phyloP scores from a whole-genome alignment of 2,888 invertebrate species.

The Dasysyrphus albostriatus region DNA sequence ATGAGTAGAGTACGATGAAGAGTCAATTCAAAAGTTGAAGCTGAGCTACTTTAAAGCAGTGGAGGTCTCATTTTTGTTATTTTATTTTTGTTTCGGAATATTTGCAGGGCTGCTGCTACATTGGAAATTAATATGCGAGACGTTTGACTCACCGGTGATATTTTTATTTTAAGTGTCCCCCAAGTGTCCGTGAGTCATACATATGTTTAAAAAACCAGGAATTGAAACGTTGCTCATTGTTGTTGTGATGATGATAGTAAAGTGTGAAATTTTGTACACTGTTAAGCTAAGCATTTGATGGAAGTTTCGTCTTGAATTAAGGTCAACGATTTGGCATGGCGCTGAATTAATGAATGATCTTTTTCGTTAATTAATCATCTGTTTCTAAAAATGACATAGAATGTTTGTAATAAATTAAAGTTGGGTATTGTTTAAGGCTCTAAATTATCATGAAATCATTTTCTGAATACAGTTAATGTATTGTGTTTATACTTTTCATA shows the following conservation, averaged over 20 bases:
- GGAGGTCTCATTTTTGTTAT: slow-evolving; percentile 8
- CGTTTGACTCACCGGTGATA: slow-evolving; percentile 58
- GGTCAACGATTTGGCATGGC: slow-evolving; percentile 37
- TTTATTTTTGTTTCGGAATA: not conserved
- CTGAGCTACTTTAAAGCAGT: slow-evolving; percentile 34
- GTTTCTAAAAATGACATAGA: not conserved
- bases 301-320: slow-evolving; percentile 26
- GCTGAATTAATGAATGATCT: not conserved
- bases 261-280: slow-evolving; percentile 50
- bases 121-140: slow-evolving; percentile 59
- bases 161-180: slow-evolving; percentile 34
- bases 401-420: not conserved
- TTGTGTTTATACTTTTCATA: too few relatives aligned
- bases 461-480: too few relatives aligned
- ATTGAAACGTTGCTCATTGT: slow-evolving; percentile 50
- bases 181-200: slow-evolving; percentile 58
- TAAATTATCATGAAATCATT: not conserved
- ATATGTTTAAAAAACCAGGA: slow-evolving; percentile 55
- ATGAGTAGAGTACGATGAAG: slow-evolving; percentile 25
- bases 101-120: not conserved
- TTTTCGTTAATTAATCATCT: slow-evolving; percentile 2
- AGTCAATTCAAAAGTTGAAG: slow-evolving; percentile 47
- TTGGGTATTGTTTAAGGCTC: not conserved
- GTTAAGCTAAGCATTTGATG: not conserved
- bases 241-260: slow-evolving; percentile 24